These are phyloP conservation scores for Danionella cerebrum DNA, from an alignment of 2,113 vertebrate species.

Conservation along the genomic window DNA sequence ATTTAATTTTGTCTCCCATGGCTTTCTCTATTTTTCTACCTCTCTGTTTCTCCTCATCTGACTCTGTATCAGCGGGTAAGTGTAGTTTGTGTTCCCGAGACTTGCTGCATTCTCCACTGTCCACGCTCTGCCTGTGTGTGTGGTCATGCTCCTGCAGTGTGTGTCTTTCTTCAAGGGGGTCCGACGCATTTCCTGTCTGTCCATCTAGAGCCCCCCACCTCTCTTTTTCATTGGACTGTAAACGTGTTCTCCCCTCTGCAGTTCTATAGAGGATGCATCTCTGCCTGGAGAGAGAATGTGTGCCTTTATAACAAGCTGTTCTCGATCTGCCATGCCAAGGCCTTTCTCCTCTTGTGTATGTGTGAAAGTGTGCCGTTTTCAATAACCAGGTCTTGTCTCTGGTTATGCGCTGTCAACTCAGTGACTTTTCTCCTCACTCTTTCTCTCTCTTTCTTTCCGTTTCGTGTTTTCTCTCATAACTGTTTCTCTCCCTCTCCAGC, in stretches of 20 bases:
- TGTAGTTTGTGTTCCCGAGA: conserved; percentile 61
- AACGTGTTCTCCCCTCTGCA: conserved; percentile 49
- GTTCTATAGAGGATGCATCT: conserved; percentile 59
- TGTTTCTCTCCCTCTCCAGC: conserved; percentile 62
- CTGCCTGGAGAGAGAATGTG: conserved; percentile 59
- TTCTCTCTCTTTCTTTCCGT: conserved; percentile 2
- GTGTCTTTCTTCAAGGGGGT: conserved; percentile 21
- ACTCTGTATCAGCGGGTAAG: conserved; percentile 74
- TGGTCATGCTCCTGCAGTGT: conserved; percentile 19
- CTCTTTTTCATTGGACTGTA: conserved; percentile 25
- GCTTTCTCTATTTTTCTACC: conserved; percentile 59
- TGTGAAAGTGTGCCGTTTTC: conserved; percentile 32
- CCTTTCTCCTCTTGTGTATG: conserved; percentile 50
- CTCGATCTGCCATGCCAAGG: conserved; percentile 49
- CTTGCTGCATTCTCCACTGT: conserved; percentile 61
- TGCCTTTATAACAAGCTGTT: conserved; percentile 45
- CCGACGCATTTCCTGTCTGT: conserved; percentile 23
- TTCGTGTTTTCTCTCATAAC: conserved; percentile 52
- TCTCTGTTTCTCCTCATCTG: conserved; percentile 73
- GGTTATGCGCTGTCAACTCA: conserved; percentile 60
- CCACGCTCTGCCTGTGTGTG: conserved; percentile 59
- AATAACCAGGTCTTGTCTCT: conserved; percentile 61
- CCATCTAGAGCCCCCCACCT: conserved; percentile 19
- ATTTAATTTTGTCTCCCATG: conserved; percentile 91
- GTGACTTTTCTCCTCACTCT: conserved; percentile 12